phyloP scores from a whole-genome alignment of 2,888 invertebrate species.

The Amblyteles armatorius region DNA sequence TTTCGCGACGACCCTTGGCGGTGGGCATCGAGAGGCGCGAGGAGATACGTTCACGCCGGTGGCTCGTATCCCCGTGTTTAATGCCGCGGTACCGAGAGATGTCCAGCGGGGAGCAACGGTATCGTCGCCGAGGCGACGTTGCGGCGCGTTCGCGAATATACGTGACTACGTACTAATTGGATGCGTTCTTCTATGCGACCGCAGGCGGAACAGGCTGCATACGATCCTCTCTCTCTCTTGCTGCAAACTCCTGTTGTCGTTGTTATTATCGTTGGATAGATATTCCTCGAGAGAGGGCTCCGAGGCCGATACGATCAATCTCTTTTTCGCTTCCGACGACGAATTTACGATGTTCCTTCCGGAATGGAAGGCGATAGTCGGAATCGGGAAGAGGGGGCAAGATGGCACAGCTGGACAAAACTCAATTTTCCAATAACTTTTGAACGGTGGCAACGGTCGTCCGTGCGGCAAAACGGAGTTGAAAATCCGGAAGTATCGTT shows the following conservation, averaged over 20 bases:
- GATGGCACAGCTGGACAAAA: background rate
- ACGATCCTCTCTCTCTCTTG: background rate
- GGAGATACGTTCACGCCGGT: background rate
- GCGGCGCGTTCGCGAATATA: conserved; percentile 62
- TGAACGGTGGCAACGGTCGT: no score
- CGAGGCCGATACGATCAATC: conserved; percentile 9
- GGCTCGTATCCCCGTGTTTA: conserved; percentile 2
- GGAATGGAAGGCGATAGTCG: background rate
- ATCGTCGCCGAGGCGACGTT: conserved; percentile 43
- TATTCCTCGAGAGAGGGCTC: background rate
- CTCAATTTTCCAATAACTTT: no score
- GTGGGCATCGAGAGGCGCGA: conserved; percentile 8
- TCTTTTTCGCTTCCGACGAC: conserved; percentile 15
- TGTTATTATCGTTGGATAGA: background rate
- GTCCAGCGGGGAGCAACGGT: conserved; percentile 50
- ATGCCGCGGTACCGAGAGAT: conserved; percentile 1
- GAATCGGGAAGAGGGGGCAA: background rate
- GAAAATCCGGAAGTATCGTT: no score
- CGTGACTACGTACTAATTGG: conserved; percentile 70
- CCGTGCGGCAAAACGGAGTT: no score
- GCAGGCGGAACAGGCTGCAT: background rate
- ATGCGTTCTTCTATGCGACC: conserved; percentile 40
- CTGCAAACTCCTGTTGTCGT: background rate
- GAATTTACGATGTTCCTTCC: background rate
- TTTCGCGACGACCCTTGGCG: background rate